Conservation (phyloP, 2,888 invertebrate genomes). For the Cosmia trapezina region DNA sequence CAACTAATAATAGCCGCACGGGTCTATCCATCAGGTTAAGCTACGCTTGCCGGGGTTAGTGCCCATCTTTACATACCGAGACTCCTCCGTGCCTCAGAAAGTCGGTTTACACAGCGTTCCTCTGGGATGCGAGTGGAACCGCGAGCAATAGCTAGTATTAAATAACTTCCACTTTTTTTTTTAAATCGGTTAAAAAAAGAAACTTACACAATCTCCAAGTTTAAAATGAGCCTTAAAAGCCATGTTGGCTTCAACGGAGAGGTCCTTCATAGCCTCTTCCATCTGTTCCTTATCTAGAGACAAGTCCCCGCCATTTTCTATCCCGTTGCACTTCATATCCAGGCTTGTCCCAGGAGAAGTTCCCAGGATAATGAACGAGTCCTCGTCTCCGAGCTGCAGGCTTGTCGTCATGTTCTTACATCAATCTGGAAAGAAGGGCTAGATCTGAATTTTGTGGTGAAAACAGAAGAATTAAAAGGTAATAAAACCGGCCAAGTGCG, state of each 20-base stretch:
- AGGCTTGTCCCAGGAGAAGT: slow-evolving; percentile 84
- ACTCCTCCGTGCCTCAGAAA: too few relatives aligned
- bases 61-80: too few relatives aligned
- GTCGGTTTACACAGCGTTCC: not conserved
- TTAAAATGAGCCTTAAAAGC: slow-evolving; percentile 86
- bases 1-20: too few relatives aligned
- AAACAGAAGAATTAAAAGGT: too few relatives aligned
- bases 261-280: slow-evolving; percentile 84
- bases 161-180: too few relatives aligned
- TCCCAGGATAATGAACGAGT: slow-evolving; percentile 87
- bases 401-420: slow-evolving; percentile 76
- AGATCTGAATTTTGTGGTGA: not conserved
- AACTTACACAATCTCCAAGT: slow-evolving; percentile 84
- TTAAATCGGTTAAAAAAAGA: not conserved
- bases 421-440: slow-evolving; percentile 65
- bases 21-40: too few relatives aligned
- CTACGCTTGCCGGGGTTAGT: too few relatives aligned
- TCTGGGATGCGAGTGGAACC: not conserved
- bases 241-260: slow-evolving; percentile 81
- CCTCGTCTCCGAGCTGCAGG: slow-evolving; percentile 80
- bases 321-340: slow-evolving; percentile 78
- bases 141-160: not conserved
- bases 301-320: slow-evolving; percentile 66
- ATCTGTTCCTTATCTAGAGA: slow-evolving; percentile 75
- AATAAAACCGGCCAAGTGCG: too few relatives aligned